phyloP scores from a whole-genome alignment of 2,113 vertebrate genomes.

The Scomber colias region DNA sequence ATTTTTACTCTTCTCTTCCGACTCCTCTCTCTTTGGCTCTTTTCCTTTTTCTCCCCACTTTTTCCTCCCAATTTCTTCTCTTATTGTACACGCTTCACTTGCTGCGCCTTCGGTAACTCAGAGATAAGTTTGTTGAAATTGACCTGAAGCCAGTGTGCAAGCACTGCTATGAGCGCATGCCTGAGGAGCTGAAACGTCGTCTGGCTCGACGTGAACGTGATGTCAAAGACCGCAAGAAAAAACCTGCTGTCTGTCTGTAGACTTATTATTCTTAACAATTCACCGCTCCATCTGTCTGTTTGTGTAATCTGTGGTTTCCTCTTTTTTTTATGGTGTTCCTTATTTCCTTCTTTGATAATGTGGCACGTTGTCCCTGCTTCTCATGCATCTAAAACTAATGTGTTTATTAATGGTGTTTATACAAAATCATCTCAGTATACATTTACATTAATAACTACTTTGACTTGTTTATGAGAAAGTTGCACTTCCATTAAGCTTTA shows the following conservation, averaged over 20 bases:
- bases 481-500: neutral
- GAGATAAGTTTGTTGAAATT: conserved; percentile 99
- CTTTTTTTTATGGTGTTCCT: conserved; percentile 16
- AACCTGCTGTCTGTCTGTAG: conserved; percentile 92
- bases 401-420: neutral
- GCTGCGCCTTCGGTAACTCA: conserved; percentile 72
- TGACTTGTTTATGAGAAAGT: neutral
- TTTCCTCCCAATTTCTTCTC: conserved; percentile 70
- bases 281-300: conserved; percentile 81
- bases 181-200: conserved; percentile 96
- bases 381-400: conserved; percentile 4
- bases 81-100: conserved; percentile 49
- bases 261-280: conserved; percentile 67
- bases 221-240: conserved; percentile 93
- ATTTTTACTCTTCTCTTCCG: conserved; percentile 54
- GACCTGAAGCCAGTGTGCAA: conserved; percentile 98
- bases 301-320: conserved; percentile 73
- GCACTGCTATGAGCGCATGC: conserved; percentile 96
- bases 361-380: conserved; percentile 23
- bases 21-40: conserved; percentile 59
- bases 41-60: conserved; percentile 39
- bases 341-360: neutral
- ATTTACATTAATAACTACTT: neutral
- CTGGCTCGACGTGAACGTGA: conserved; percentile 94
- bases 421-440: neutral